phyloP scores from a whole-genome alignment of 2,888 invertebrate genomes.

The Hypena proboscidalis region DNA sequence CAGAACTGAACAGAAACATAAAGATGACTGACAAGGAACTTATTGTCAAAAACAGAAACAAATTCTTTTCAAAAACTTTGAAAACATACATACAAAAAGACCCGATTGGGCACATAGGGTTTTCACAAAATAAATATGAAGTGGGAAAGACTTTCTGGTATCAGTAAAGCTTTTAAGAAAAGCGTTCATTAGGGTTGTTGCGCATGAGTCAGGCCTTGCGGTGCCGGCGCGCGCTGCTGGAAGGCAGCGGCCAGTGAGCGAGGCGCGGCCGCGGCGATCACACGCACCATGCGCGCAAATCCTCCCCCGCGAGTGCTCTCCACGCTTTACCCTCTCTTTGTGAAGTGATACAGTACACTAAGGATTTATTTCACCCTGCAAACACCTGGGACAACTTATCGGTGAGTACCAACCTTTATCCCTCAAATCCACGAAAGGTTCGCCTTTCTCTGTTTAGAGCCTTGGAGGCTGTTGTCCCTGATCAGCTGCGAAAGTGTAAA shows the following conservation, averaged over 20 bases:
- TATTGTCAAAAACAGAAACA: too few relatives aligned
- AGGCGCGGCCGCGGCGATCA: constrained; percentile 68
- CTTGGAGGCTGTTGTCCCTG: constrained; percentile 43
- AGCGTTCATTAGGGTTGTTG: constrained; percentile 8
- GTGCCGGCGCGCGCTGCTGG: not conserved
- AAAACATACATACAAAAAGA: too few relatives aligned
- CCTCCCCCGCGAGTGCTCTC: constrained; percentile 68
- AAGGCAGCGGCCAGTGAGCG: constrained; percentile 59
- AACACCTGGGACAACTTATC: constrained; percentile 35
- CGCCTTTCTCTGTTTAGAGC: constrained; percentile 52
- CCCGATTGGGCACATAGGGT: too few relatives aligned
- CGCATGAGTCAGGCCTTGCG: not conserved
- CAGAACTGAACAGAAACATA: too few relatives aligned
- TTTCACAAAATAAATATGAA: too few relatives aligned
- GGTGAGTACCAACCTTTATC: constrained; percentile 49
- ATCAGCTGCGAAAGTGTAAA: constrained; percentile 76
- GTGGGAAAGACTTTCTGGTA: too few relatives aligned
- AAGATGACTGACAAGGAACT: too few relatives aligned
- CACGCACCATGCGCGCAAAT: constrained; percentile 70
- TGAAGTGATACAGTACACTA: constrained; percentile 69
- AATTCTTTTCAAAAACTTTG: too few relatives aligned
- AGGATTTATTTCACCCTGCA: constrained; percentile 60
- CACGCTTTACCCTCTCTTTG: constrained; percentile 59
- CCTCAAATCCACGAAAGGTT: too few relatives aligned
- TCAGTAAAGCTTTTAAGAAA: constrained; percentile 13